Evolutionary conservation across 2,113 vertebrate species (phyloP).

Genomic region (Suncus etruscus): DNA sequence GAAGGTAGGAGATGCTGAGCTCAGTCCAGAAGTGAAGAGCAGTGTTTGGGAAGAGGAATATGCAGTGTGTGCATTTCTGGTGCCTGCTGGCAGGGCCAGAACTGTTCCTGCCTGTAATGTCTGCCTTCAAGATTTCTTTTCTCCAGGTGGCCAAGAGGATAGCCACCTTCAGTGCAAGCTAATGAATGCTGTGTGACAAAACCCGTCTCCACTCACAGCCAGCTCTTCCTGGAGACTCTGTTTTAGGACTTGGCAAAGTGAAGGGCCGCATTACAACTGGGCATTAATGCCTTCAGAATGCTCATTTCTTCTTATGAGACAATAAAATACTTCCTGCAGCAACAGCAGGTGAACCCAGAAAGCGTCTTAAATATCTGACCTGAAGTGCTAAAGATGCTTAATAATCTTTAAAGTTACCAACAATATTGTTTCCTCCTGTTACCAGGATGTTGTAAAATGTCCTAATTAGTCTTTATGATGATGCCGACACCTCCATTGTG

Average conservation of each 20-base stretch:
- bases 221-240: constrained; percentile 67
- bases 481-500: constrained; percentile 86
- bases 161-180: constrained; percentile 17
- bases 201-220: constrained; percentile 57
- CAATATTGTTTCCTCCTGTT: constrained; percentile 82
- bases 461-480: constrained; percentile 89
- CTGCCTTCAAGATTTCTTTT: constrained; percentile 48
- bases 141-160: constrained; percentile 66
- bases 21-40: background rate
- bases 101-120: background rate
- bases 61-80: background rate
- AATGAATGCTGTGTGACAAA: constrained; percentile 32
- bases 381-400: constrained; percentile 84
- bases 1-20: background rate
- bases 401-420: constrained; percentile 87
- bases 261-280: constrained; percentile 69
- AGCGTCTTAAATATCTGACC: constrained; percentile 86
- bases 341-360: constrained; percentile 87
- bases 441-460: constrained; percentile 88
- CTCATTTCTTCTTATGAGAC: constrained; percentile 83
- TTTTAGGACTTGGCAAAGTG: constrained; percentile 76
- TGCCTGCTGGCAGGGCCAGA: background rate
- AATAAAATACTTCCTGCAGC: constrained; percentile 86
- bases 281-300: constrained; percentile 83
- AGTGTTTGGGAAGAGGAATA: background rate